Evolutionary conservation across 1,140 invertebrate species (phyloP).

Genomic region (Cepaea nemoralis): DNA sequence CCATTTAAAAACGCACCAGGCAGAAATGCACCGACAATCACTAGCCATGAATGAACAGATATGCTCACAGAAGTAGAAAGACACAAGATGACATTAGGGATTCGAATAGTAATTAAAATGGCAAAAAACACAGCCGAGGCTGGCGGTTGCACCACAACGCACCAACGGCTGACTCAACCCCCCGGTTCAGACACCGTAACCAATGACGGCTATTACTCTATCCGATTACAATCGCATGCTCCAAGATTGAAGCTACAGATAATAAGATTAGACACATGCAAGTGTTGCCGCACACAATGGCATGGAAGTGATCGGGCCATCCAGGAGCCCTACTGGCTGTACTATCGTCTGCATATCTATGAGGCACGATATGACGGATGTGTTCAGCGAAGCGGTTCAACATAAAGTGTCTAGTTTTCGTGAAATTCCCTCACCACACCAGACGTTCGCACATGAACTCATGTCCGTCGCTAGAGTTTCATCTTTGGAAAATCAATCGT

Average conservation of each 20-base stretch:
- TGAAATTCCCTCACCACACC: too few species aligned
- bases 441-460: too few species aligned
- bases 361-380: not conserved
- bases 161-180: not conserved
- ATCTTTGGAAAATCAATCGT: too few species aligned
- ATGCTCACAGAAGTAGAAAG: not conserved
- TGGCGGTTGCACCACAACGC: not conserved
- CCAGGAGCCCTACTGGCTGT: not conserved
- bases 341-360: constrained; percentile 4
- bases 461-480: too few species aligned
- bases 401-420: too few species aligned
- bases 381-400: not conserved
- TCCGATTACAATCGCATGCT: not conserved
- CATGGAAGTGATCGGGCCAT: not conserved
- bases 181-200: not conserved
- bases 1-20: too few species aligned
- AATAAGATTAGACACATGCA: not conserved
- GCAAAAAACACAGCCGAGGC: not conserved
- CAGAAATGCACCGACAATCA: too few species aligned
- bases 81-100: not conserved
- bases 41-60: not conserved
- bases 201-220: not conserved
- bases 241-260: not conserved
- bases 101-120: not conserved
- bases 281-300: not conserved